Percentiles rank a stretch among this genome's conserved stretches.
Evolutionary conservation across 2,113 vertebrate species (phyloP).

Genomic region (human): DNA sequence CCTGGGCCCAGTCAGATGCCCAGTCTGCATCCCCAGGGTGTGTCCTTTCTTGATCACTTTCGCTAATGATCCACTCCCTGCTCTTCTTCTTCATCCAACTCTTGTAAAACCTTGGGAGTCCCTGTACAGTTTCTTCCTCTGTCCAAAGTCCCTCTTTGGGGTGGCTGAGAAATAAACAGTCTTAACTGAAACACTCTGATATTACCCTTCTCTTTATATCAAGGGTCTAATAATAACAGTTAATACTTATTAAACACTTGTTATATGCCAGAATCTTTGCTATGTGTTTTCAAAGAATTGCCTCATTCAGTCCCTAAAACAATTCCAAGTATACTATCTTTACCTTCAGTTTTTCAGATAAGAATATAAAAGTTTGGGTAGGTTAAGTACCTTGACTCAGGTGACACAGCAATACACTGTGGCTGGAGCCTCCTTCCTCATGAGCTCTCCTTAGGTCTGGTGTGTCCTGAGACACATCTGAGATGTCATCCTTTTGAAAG

Average conservation of each 20-base stretch:
- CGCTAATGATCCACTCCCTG: not conserved
- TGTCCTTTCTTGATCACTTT: not conserved
- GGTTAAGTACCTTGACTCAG: not conserved
- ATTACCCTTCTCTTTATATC: not conserved
- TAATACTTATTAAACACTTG: not conserved
- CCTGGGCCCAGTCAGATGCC: not conserved
- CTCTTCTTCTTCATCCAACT: not conserved
- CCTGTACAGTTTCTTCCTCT: not conserved
- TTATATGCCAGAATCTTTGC: not conserved
- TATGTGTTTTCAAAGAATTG: not conserved
- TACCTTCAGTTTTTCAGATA: not conserved
- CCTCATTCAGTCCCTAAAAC: not conserved
- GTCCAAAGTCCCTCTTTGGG: not conserved
- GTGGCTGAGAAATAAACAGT: not conserved
- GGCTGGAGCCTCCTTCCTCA: not conserved
- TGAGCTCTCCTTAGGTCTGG: not conserved
- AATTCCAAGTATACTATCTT: not conserved
- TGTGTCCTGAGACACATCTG: not conserved
- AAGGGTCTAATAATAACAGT: not conserved
- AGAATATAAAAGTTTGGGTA: not conserved
- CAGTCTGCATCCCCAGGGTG: not conserved
- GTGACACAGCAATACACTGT: not conserved
- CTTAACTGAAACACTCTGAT: not conserved
- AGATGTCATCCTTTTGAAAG: not conserved
- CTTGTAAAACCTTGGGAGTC: not conserved